Evolutionary conservation across 2,888 invertebrate genomes (phyloP).

Genomic region (Troglohyphantes excavatus): DNA sequence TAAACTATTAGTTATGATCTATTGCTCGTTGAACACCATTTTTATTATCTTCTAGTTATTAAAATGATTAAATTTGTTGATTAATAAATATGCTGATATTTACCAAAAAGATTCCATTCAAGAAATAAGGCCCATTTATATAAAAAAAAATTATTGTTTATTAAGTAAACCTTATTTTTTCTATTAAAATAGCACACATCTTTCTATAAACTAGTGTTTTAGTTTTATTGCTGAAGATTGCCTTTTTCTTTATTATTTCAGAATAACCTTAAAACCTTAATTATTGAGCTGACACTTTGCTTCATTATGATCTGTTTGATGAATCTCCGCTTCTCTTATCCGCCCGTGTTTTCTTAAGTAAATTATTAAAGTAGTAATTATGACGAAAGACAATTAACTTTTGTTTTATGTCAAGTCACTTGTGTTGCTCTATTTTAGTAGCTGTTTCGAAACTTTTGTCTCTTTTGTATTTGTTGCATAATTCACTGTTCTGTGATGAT

Average conservation of each 20-base stretch:
- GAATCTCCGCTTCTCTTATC: constrained; percentile 8
- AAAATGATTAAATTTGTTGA: no score
- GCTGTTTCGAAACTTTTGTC: background rate
- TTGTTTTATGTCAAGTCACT: constrained; percentile 15
- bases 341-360: constrained; percentile 15
- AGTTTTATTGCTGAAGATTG: background rate
- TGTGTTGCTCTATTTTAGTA: constrained; percentile 9
- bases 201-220: background rate
- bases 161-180: background rate
- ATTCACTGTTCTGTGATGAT: background rate
- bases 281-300: background rate
- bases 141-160: background rate
- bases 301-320: background rate
- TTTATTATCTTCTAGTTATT: no score
- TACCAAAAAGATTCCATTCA: no score
- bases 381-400: background rate
- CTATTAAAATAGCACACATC: background rate
- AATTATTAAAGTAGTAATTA: constrained; percentile 5
- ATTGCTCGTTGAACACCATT: no score
- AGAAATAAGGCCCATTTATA: no score
- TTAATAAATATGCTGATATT: no score
- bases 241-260: background rate
- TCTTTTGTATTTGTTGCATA: constrained; percentile 21
- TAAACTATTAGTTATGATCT: no score
- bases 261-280: constrained; percentile 52